Conservation (phyloP, 2,888 invertebrate species). For the Patella ulyssiponensis region DNA sequence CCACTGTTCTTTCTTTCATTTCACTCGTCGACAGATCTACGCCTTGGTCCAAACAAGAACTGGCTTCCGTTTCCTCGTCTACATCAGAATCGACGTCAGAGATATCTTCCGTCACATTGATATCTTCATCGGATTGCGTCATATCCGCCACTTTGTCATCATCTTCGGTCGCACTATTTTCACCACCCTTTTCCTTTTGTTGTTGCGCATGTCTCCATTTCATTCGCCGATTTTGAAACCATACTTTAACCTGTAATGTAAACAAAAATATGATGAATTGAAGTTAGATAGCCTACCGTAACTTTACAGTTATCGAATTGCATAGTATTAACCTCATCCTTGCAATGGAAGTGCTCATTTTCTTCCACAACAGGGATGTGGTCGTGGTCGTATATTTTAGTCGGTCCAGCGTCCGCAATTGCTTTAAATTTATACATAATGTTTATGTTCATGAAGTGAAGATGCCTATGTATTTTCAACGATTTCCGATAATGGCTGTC, state of each 20-base stretch:
- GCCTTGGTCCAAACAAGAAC: conserved; percentile 6
- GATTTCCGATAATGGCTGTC: too few relatives aligned
- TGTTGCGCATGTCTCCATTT: conserved; percentile 83
- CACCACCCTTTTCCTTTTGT: conserved; percentile 29
- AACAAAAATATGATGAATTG: conserved; percentile 8
- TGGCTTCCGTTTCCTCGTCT: conserved; percentile 12
- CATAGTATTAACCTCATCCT: too few relatives aligned
- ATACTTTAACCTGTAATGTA: conserved; percentile 79
- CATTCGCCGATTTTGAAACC: conserved; percentile 86
- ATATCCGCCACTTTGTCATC: neutral
- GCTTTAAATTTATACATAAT: too few relatives aligned
- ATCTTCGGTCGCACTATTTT: conserved; percentile 18
- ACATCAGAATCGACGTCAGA: neutral
- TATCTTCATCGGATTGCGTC: neutral
- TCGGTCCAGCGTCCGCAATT: too few relatives aligned
- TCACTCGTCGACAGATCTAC: conserved; percentile 10
- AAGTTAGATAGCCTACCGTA: too few relatives aligned
- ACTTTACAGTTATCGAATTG: too few relatives aligned
- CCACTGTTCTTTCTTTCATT: conserved; percentile 6
- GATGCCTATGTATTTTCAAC: too few relatives aligned
- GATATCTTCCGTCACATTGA: neutral
- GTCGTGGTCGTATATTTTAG: too few relatives aligned
- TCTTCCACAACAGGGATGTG: too few relatives aligned
- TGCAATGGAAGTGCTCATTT: too few relatives aligned
- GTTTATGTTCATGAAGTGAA: too few relatives aligned